phyloP scores from a whole-genome alignment of 2,113 vertebrate genomes.

The Poecilia latipinna region DNA sequence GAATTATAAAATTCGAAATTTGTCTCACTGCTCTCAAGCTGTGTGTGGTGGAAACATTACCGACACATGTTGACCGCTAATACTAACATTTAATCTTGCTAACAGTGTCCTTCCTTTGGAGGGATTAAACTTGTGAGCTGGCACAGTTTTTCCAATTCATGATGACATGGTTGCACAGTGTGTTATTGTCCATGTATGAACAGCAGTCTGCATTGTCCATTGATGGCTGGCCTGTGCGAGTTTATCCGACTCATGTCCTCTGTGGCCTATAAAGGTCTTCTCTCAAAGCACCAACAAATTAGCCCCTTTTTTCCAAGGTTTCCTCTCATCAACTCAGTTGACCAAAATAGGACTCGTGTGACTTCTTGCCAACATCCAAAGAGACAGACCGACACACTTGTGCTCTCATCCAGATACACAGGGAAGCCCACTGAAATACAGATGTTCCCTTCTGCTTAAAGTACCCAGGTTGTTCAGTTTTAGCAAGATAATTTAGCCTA shows the following conservation, averaged over 20 bases:
- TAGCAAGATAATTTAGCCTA: constrained; percentile 26
- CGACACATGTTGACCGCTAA: constrained; percentile 45
- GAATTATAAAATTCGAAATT: constrained; percentile 47
- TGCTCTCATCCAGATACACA: constrained; percentile 30
- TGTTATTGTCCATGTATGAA: constrained; percentile 65
- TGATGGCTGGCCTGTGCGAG: constrained; percentile 55
- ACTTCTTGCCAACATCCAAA: constrained; percentile 39
- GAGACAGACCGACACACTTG: constrained; percentile 41
- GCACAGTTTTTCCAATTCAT: constrained; percentile 37
- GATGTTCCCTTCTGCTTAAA: constrained; percentile 22
- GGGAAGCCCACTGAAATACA: constrained; percentile 23
- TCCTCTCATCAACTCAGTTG: constrained; percentile 60
- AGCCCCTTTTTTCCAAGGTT: constrained; percentile 54
- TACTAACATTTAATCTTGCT: constrained; percentile 47
- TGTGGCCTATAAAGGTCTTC: constrained; percentile 61
- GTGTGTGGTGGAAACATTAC: constrained; percentile 41
- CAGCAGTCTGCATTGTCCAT: constrained; percentile 64
- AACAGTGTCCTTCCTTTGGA: constrained; percentile 25
- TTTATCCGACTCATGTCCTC: constrained; percentile 71
- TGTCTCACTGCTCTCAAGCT: constrained; percentile 27
- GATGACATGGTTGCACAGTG: constrained; percentile 51
- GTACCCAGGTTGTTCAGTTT: constrained; percentile 15
- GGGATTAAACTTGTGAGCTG: constrained; percentile 34
- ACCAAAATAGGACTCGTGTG: constrained; percentile 63
- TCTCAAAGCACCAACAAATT: constrained; percentile 64